Evolutionary conservation across 2,797 vertebrate species (phyloP), one percentile per base, ranked within the genome.

Genomic region (Diceros bicornis): DNA sequence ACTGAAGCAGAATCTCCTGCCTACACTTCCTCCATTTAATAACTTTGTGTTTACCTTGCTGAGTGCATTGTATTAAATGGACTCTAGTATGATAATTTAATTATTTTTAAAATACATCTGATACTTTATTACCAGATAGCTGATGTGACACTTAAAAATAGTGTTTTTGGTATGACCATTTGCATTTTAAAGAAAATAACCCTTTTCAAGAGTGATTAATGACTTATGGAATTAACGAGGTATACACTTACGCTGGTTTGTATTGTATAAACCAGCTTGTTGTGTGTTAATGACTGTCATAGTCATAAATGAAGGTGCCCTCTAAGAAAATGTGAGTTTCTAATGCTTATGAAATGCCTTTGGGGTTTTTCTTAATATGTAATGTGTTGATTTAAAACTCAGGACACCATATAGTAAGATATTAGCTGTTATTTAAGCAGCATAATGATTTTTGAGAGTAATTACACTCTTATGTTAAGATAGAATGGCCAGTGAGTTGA

Each of bases 21-120:
- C 92, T 94, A 16, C 62, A 89, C 89, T 96, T 97, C 95, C 96
- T 96, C 59, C 14, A 66, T 79, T 85, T 93, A 92, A 85, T 69
- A 92, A 90, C 68, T 92, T 62, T 52, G 61, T 96, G 74, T 69
- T 94, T 90, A 68, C 97, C 74, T 96, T 98, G 55, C 79, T 91
- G 59, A 97, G 52, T 72, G 21, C 23, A 32, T 85, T 83, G n/a
- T 87, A 78, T 61, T 96, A 94, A 97, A n/a, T 93, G 37, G 34
- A 79, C 52, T 91, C 57, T 92, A 55, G 25, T 74, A 14, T 93
- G n/a, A 64, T 90, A 37, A 87, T 64, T 95, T 87, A 79, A n/a
- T 84, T 91, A 44, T 86, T 91, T 77, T 4, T 69, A 94, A 96
- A 90, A 92, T 34, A n/a, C 8, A 69, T 62, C 32, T 91, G 18